Evolutionary conservation across 1,140 invertebrate genomes (phyloP).

Genomic region (Tetragonula clypearis): DNA sequence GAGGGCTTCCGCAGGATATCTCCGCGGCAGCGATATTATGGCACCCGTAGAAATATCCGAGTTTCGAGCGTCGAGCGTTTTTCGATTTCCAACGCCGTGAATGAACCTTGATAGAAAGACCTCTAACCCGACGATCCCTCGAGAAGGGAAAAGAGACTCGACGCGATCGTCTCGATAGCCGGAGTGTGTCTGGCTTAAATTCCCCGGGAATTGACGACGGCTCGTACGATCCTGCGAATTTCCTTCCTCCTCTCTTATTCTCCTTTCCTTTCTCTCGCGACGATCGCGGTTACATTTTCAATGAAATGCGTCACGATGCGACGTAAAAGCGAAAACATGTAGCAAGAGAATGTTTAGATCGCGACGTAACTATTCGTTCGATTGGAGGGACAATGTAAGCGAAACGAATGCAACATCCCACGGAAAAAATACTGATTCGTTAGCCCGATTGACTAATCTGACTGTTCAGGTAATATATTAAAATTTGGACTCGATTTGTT

Average conservation of each 20-base stretch:
- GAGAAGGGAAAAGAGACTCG: conserved; percentile 27
- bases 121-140: neutral
- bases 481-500: too few relatives aligned
- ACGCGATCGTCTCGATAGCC: conserved; percentile 24
- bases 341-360: too few relatives aligned
- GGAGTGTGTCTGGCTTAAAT: conserved; percentile 43
- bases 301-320: conserved; percentile 26
- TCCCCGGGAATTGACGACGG: conserved; percentile 14
- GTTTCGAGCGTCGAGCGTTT: conserved; percentile 30
- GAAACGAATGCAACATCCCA: too few relatives aligned
- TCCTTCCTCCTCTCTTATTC: neutral
- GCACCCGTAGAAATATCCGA: conserved; percentile 14
- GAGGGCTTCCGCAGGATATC: conserved; percentile 35
- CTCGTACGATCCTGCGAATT: conserved; percentile 25
- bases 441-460: too few relatives aligned
- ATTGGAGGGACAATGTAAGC: too few relatives aligned
- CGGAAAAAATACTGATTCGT: too few relatives aligned
- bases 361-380: too few relatives aligned
- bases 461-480: too few relatives aligned
- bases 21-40: conserved; percentile 25
- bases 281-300: conserved; percentile 38
- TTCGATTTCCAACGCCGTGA: conserved; percentile 43
- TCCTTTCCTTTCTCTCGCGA: neutral
- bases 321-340: neutral
- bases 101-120: conserved; percentile 28